phyloP scores from a whole-genome alignment of 2,113 vertebrate genomes.

The Amazona guildingii region DNA sequence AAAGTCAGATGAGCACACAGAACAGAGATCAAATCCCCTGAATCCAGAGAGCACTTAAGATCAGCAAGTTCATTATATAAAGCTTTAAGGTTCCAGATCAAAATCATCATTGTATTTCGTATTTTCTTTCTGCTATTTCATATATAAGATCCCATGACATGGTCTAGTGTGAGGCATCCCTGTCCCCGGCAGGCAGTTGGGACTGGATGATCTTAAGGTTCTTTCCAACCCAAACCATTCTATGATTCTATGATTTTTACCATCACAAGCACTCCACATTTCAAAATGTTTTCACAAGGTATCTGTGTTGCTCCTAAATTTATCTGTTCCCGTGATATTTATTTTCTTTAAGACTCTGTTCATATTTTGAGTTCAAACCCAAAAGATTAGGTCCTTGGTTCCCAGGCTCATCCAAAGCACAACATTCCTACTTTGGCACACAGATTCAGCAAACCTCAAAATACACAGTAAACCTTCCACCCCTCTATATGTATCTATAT shows the following conservation, averaged over 20 bases:
- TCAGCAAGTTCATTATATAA: not conserved
- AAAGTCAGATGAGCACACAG: not conserved
- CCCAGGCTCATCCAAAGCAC: not conserved
- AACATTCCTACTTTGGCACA: not conserved
- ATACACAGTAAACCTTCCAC: not conserved
- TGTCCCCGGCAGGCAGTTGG: not conserved
- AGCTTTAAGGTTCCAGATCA: not conserved
- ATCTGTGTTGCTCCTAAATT: not conserved
- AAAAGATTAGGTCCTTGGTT: not conserved
- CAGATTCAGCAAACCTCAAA: not conserved
- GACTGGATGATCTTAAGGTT: not conserved
- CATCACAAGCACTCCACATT: not conserved
- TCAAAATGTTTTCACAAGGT: not conserved
- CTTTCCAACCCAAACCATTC: not conserved
- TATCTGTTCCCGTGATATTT: not conserved
- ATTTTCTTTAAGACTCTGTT: not conserved
- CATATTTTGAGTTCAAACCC: not conserved
- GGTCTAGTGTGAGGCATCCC: not conserved
- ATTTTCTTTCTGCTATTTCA: not conserved
- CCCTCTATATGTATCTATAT: not conserved
- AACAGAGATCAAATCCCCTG: not conserved
- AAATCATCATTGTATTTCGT: not conserved
- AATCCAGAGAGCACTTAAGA: not conserved
- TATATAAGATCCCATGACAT: not conserved
- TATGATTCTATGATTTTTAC: not conserved